Percentiles rank a stretch among this genome's conserved stretches.
Evolutionary conservation across 2,888 invertebrate genomes (phyloP).

Genomic region (Torymus aiolomorphi): DNA sequence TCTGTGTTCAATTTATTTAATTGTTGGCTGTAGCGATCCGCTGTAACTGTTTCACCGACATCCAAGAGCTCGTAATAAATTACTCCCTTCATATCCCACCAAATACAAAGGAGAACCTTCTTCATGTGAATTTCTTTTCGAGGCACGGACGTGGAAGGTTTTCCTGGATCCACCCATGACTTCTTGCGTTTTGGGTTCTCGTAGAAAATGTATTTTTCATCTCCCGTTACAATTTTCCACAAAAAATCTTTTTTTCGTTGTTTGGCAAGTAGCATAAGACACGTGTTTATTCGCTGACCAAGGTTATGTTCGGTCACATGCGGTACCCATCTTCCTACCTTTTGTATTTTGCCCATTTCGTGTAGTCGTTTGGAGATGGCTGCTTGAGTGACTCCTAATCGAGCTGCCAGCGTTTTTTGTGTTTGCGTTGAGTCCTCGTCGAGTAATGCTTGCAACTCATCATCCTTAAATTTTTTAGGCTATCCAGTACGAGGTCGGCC

Average conservation of each 20-base stretch:
- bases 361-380: not conserved
- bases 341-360: constrained; percentile 1
- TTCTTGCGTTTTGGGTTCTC: no score
- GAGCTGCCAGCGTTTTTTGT: not conserved
- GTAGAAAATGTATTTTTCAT: no score
- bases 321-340: not conserved
- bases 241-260: no score
- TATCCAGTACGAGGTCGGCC: not conserved
- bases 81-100: constrained; percentile 55
- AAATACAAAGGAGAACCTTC: no score
- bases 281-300: not conserved
- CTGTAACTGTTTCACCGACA: not conserved
- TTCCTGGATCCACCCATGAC: no score
- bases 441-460: not conserved
- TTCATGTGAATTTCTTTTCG: no score
- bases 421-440: not conserved
- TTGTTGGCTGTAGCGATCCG: not conserved
- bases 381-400: not conserved
- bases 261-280: not conserved
- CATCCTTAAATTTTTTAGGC: not conserved
- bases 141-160: no score
- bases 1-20: not conserved
- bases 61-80: constrained; percentile 57
- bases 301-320: not conserved
- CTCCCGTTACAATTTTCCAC: no score